phyloP scores from a whole-genome alignment of 2,888 invertebrate genomes.

The Tinea semifulvella region DNA sequence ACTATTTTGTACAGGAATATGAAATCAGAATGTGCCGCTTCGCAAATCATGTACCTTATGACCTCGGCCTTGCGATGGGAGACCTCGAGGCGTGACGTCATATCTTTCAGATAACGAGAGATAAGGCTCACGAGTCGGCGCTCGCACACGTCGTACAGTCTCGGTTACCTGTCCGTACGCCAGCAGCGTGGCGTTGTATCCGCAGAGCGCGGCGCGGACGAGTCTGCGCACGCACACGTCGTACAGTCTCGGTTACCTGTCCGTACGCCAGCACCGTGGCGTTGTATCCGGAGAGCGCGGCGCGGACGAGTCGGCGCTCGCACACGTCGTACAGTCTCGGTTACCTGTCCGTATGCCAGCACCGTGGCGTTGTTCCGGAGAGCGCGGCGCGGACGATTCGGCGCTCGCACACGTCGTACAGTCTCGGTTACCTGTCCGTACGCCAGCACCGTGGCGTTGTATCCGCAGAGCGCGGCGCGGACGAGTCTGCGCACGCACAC shows the following conservation, averaged over 20 bases:
- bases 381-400: constrained; percentile 91
- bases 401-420: constrained; percentile 87
- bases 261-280: constrained; percentile 92
- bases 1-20: no score
- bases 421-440: constrained; percentile 91
- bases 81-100: no score
- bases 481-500: constrained; percentile 86
- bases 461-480: constrained; percentile 93
- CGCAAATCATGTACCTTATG: no score
- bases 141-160: constrained; percentile 89
- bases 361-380: constrained; percentile 96
- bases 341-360: constrained; percentile 82
- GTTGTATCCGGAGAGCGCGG: constrained; percentile 95
- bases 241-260: constrained; percentile 85
- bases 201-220: constrained; percentile 92
- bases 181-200: constrained; percentile 97
- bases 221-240: constrained; percentile 83
- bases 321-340: constrained; percentile 86
- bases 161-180: constrained; percentile 89
- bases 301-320: constrained; percentile 87
- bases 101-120: constrained; percentile 20
- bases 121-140: constrained; percentile 84
- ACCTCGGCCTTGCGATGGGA: no score
- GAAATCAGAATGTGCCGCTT: no score
- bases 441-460: constrained; percentile 97